These are phyloP conservation scores for Adrianichthys oophorus DNA, from an alignment of 2,797 vertebrate species.

Conservation along the genomic window DNA sequence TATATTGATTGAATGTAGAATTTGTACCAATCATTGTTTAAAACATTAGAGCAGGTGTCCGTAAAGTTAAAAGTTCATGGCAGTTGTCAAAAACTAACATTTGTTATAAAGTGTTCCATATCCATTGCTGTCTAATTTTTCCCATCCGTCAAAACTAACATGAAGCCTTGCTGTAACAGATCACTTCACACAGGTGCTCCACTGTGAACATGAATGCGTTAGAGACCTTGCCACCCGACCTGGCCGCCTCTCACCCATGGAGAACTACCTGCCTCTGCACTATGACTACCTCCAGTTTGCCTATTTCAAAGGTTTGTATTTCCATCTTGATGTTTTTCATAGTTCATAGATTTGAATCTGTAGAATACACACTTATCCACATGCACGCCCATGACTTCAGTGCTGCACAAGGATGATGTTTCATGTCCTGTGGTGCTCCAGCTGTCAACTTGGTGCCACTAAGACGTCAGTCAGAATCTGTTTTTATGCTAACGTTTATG, in stretches of 20 bases:
- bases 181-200: constrained; percentile 92
- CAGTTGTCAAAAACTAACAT: no score
- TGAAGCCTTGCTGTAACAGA: constrained; percentile 73
- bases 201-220: constrained; percentile 93
- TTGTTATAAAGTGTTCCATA: no score
- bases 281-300: constrained; percentile 97
- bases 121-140: no score
- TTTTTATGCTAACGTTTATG: no score
- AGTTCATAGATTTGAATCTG: constrained; percentile 7
- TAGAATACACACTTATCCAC: background rate
- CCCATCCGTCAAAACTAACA: background rate
- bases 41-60: no score
- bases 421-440: no score
- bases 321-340: background rate
- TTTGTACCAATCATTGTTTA: no score
- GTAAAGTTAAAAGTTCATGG: no score
- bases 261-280: constrained; percentile 95
- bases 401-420: no score
- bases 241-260: constrained; percentile 90
- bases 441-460: no score
- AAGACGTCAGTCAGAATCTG: no score
- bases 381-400: background rate
- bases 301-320: constrained; percentile 86
- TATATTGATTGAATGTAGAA: no score
- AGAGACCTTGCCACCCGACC: constrained; percentile 92